Evolutionary conservation across 2,888 invertebrate genomes (phyloP).

Genomic region (Trachelus troglodyta): DNA sequence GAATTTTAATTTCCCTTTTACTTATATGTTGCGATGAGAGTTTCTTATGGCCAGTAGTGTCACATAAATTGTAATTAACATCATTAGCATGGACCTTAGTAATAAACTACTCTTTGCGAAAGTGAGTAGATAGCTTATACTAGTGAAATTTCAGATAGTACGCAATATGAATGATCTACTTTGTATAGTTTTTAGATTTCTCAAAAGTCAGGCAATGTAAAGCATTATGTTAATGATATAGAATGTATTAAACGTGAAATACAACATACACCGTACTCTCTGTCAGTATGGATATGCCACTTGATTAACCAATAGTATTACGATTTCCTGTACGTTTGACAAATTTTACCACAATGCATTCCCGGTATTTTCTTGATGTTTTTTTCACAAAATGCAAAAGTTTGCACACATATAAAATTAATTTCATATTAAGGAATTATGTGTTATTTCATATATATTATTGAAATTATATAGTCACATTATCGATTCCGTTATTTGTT

Average conservation of each 20-base stretch:
- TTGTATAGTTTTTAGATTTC: background rate
- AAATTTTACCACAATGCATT: background rate
- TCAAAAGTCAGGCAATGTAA: background rate
- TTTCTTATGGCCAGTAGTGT: background rate
- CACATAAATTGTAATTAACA: constrained; percentile 23
- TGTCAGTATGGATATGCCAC: background rate
- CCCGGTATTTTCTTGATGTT: background rate
- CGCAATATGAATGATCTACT: background rate
- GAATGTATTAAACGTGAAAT: background rate
- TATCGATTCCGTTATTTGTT: background rate
- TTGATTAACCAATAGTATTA: background rate
- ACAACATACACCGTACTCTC: background rate
- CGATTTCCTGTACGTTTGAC: background rate
- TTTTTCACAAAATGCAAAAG: background rate
- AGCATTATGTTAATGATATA: background rate
- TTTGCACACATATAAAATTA: background rate
- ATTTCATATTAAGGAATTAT: background rate
- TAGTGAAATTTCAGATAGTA: background rate
- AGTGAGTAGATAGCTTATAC: background rate
- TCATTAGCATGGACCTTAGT: background rate
- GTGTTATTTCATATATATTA: no score
- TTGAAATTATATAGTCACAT: background rate
- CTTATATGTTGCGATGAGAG: background rate
- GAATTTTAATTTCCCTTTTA: background rate
- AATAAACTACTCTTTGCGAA: background rate